Evolutionary conservation across 2,888 invertebrate genomes (phyloP), one percentile per base, ranked within the genome.

Genomic region (Prosapia bicincta): DNA sequence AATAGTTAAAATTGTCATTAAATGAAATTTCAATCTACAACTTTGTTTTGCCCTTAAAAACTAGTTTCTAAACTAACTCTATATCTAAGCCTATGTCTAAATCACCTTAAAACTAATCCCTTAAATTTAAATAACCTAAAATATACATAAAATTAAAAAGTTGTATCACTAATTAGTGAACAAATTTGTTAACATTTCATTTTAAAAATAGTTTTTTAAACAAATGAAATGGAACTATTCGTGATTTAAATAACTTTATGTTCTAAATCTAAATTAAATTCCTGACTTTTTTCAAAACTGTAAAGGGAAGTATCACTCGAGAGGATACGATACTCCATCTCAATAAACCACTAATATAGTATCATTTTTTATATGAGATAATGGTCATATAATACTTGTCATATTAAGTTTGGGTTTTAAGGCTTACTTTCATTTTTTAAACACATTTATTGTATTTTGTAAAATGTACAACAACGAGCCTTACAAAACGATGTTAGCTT

Each of bases 1-100:
- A 74, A 74, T 74, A 74, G 65, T 74, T 15, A 30, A n/a, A n/a
- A n/a, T n/a, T n/a, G n/a, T n/a, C 26, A 26, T 24, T 38, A 38
- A 74, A 65, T 66, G 65, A 66, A 74, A 74, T 69, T 69, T 69
- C 74, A 66, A 28, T 65, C 69, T 5, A 74, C 69, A 74, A 69
- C 69, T 26, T 43, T 15, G 24, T 66, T 43, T 66, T 20, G 20
- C 54, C 54, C 54, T 54, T 54, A 54, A 54, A 20, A 54, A 54
- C 54, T 54, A 54, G 20, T 20, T 2, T 20, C 54, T 54, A 54
- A 2, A 20, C 67, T 73, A 66, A 20, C 7, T 13, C 67, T 68
- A 54, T 26, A 74, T 28, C 65, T 65, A 32, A 69, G 20, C 69
- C 74, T 74, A 54, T 28, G 24, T 23, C 10, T 69, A 69, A 24